These are phyloP conservation scores for Cephalopterus ornatus DNA, from an alignment of 2,113 vertebrate species.

Conservation along the genomic window DNA sequence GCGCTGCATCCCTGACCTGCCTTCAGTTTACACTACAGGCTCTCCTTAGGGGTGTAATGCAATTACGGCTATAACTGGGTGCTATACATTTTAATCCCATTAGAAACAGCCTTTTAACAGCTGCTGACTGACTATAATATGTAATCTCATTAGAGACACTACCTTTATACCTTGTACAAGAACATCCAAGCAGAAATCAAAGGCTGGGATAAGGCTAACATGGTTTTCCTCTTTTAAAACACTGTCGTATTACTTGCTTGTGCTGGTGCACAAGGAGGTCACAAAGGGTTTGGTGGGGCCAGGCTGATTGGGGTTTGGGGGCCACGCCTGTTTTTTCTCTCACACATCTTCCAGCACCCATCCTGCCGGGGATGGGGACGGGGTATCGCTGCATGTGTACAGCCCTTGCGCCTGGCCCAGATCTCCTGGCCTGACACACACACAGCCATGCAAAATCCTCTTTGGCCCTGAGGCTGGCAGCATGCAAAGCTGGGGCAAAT, in stretches of 20 bases:
- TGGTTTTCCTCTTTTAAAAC: constrained; percentile 1
- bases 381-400: rapidly evolving
- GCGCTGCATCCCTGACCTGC: constrained; percentile 27
- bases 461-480: background rate
- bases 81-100: constrained; percentile 73
- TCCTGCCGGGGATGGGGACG: rapidly evolving
- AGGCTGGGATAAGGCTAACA: constrained; percentile 6
- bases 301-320: background rate
- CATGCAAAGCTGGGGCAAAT: background rate
- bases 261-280: background rate
- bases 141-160: constrained; percentile 70
- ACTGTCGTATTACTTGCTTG: background rate
- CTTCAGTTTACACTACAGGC: constrained; percentile 55
- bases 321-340: background rate
- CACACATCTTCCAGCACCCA: background rate
- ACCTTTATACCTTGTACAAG: constrained; percentile 44
- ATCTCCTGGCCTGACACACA: rapidly evolving
- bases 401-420: background rate
- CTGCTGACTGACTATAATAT: constrained; percentile 57
- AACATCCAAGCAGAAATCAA: constrained; percentile 50
- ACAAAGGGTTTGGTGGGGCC: background rate
- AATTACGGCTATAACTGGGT: constrained; percentile 58
- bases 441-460: rapidly evolving
- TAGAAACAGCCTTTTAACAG: constrained; percentile 67
- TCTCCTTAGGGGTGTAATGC: constrained; percentile 58